phyloP scores from a whole-genome alignment of 92 coral and sea anemone genomes.

The Epizoanthus fatuus region DNA sequence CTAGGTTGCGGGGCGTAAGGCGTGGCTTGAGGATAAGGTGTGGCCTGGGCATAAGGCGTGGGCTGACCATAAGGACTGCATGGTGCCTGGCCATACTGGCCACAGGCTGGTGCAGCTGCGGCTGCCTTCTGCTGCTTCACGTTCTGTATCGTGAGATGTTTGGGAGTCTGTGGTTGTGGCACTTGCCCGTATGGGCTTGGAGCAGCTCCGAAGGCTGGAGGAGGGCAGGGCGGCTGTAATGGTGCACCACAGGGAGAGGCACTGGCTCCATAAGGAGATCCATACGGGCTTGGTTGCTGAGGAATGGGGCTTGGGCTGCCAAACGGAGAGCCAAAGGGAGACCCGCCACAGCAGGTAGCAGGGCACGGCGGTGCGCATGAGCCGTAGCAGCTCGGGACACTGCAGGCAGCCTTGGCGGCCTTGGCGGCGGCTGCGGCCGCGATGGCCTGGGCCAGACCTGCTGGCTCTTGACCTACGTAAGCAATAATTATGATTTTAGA shows the following conservation, averaged over 20 bases:
- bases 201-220: constrained; percentile 45
- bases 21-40: constrained; percentile 12
- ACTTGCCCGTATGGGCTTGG: constrained; percentile 51
- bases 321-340: constrained; percentile 2
- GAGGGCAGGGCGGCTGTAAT: constrained; percentile 63
- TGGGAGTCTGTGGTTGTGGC: constrained; percentile 38
- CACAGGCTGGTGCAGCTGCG: constrained; percentile 32
- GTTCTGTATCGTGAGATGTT: constrained; percentile 24
- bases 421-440: constrained; percentile 50
- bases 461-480: constrained; percentile 47
- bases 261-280: constrained; percentile 50
- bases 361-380: constrained; percentile 57
- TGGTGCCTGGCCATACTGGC: constrained; percentile 35
- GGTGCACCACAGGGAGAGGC: constrained; percentile 31
- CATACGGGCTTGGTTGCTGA: constrained; percentile 63
- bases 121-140: constrained; percentile 38
- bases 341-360: constrained; percentile 71
- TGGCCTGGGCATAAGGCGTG: constrained; percentile 1
- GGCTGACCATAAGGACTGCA: constrained; percentile 30
- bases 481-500: background rate
- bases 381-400: constrained; percentile 57
- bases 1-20: constrained; percentile 27
- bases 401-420: constrained; percentile 30
- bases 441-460: constrained; percentile 49
- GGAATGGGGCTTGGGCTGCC: constrained; percentile 28